Evolutionary conservation across 2,888 invertebrate species (phyloP).

Genomic region (Tiliacea aurago): DNA sequence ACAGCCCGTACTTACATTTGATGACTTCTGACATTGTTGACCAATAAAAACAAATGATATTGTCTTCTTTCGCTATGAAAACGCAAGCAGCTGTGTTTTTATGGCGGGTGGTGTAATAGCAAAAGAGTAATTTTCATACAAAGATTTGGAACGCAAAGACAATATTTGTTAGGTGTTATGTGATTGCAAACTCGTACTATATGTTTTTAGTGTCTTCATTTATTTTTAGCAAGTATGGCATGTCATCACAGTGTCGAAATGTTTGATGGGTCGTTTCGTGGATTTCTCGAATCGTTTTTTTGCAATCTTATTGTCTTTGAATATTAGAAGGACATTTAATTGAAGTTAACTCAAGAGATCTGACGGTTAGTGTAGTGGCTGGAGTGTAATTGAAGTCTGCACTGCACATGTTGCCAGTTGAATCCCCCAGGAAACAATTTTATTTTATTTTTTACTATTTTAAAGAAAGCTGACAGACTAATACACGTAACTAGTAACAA

Average conservation of each 20-base stretch:
- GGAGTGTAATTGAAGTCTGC: no score
- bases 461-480: no score
- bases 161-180: slow-evolving; percentile 39
- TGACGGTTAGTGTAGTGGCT: not conserved
- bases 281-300: slow-evolving; percentile 8
- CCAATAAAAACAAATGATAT: slow-evolving; percentile 49
- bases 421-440: not conserved
- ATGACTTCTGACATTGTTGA: slow-evolving; percentile 36
- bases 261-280: slow-evolving; percentile 18
- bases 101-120: slow-evolving; percentile 13
- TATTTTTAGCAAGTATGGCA: slow-evolving; percentile 20
- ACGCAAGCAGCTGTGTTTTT: slow-evolving; percentile 41
- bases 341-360: not conserved
- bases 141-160: slow-evolving; percentile 14
- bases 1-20: slow-evolving; percentile 32
- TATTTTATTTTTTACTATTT: no score
- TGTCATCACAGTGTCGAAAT: slow-evolving; percentile 8
- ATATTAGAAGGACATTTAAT: not conserved
- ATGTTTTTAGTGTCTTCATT: slow-evolving; percentile 31
- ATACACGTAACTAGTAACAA: no score
- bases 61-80: slow-evolving; percentile 33
- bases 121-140: slow-evolving; percentile 34
- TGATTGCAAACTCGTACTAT: not conserved
- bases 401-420: no score
- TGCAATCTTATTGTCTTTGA: not conserved